Conservation (phyloP, 1,140 invertebrate species). For the Pseudomyrmex cubaensis region DNA sequence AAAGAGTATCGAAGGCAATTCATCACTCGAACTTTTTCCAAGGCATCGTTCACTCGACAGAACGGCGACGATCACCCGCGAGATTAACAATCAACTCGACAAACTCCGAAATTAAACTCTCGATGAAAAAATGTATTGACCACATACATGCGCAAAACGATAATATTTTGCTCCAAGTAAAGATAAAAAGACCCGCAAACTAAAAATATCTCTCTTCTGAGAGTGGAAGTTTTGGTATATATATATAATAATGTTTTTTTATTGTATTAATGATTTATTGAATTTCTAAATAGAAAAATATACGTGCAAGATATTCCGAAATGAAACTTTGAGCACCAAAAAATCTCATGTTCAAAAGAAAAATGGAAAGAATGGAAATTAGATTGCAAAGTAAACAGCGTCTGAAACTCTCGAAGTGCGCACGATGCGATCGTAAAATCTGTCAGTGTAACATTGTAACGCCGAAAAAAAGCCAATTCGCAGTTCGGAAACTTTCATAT, state of each 20-base stretch:
- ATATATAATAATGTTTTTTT: no score
- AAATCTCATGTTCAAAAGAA: conserved; percentile 2
- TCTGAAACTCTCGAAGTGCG: conserved; percentile 11
- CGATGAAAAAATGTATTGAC: neutral
- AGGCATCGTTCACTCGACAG: neutral
- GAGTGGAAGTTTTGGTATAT: no score
- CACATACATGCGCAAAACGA: no score
- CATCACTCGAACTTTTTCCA: conserved; percentile 62
- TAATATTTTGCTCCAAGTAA: no score
- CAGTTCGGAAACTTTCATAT: conserved; percentile 47
- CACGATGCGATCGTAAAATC: conserved; percentile 45
- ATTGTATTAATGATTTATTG: no score
- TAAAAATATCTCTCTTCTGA: no score
- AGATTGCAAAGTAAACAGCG: conserved; percentile 3
- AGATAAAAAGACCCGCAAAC: no score
- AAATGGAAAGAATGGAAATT: neutral
- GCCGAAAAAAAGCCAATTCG: conserved; percentile 31
- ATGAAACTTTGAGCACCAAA: neutral
- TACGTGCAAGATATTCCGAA: neutral
- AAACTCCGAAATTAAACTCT: conserved; percentile 20
- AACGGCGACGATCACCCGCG: conserved; percentile 38
- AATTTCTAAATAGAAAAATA: neutral
- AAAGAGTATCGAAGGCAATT: conserved; percentile 60
- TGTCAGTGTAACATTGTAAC: conserved; percentile 46
- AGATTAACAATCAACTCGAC: conserved; percentile 43